Percentiles rank a stretch among this genome's conserved stretches.
Evolutionary conservation across 2,113 vertebrate genomes (phyloP).

Genomic region (Amia ocellicauda): DNA sequence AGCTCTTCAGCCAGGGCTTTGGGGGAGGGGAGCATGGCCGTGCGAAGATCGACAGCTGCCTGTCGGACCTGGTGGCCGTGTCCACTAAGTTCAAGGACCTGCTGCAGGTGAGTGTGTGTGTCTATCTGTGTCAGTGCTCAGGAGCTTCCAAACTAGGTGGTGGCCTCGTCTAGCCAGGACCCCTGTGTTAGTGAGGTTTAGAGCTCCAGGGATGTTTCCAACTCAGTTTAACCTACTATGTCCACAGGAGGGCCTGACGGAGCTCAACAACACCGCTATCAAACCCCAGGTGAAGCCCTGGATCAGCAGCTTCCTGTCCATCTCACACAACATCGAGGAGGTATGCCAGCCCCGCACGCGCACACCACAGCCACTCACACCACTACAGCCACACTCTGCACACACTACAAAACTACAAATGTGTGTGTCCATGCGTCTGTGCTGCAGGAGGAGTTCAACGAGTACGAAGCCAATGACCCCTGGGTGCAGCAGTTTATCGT

Average conservation of each 20-base stretch:
- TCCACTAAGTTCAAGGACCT: conserved; percentile 93
- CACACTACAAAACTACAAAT: background rate
- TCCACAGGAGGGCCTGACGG: conserved; percentile 83
- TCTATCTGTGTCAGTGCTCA: background rate
- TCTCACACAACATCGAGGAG: conserved; percentile 98
- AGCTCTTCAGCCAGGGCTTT: conserved; percentile 81
- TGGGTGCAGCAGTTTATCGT: conserved; percentile 97
- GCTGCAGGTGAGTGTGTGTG: conserved; percentile 75
- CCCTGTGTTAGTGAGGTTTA: no score
- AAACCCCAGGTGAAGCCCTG: conserved; percentile 96
- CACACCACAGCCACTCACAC: background rate
- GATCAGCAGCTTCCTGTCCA: conserved; percentile 91
- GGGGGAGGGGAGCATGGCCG: conserved; percentile 78
- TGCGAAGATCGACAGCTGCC: conserved; percentile 95
- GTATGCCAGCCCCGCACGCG: conserved; percentile 49
- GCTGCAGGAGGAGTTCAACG: conserved; percentile 91
- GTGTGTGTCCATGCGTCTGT: background rate
- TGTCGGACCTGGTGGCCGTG: conserved; percentile 85
- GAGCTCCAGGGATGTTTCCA: background rate
- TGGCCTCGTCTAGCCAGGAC: no score
- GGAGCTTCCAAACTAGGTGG: no score
- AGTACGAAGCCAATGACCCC: conserved; percentile 95
- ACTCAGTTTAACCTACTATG: background rate
- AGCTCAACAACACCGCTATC: conserved; percentile 87
- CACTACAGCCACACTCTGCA: background rate